Base-by-base conservation (phyloP, 23 tunicate genomes). In the Diplosoma virens region DNA sequence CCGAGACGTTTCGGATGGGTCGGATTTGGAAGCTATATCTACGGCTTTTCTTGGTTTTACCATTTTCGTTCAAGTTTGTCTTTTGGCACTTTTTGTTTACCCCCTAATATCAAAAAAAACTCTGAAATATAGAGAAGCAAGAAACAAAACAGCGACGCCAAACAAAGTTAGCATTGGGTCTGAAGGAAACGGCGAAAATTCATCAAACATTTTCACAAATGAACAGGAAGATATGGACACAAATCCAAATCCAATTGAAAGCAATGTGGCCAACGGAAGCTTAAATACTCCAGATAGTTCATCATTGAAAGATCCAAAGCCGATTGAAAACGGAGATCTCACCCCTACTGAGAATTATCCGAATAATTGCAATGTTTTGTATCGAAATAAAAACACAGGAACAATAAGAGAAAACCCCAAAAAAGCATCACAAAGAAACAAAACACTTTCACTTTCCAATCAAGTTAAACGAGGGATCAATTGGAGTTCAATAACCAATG, bases 101-200 rank as follows among this genome's bases (percentile, higher is more conserved):
- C 97, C 97, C 0, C 73, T 92, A 0, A 61, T 92, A 26, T 86
- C 87, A 3, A 86, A 82, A 68, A 92, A 92, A 47, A 92, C 89
- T 47, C 77, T 72, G 54, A 66, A 75, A 29, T 92, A 92, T 36
- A 82, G 97, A 29, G 55, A 65, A 25, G 81, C 83, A 14, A 63
- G 76, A 5, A 28, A 45, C 31, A 25, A 31, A 5, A 78, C 17
- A 7, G 47, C 82, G 1, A 6, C 30, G 24, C 16, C 82, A 18
- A 16, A 25, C 21, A 29, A 27, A 9, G 21, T 3, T 35, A 27
- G 35, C 34, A 29, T 4, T 61, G 35, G 34, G 30, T 61, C 69
- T 2, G 69, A 61, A 7, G 9, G 5, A 27, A 61, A 61, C 18
- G 35, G n/a, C 2, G 69, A 61, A 68, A 37, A 68, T 21, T 68